These are phyloP conservation scores for Drosophila subsilvestris DNA, from an alignment of 2,888 invertebrate genomes.

Conservation along the genomic window DNA sequence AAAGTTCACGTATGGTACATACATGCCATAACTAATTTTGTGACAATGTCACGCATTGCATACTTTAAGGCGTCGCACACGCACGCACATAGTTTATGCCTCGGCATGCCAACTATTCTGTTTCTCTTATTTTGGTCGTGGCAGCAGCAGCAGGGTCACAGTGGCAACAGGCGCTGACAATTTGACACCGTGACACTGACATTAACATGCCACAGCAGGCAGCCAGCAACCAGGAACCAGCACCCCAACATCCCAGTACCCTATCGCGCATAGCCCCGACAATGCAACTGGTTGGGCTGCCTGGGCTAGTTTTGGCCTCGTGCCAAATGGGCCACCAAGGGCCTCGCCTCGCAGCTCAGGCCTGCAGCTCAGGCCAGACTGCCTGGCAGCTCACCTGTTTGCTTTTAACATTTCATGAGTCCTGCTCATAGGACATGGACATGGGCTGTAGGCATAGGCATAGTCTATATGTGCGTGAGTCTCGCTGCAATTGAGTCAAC, in stretches of 20 bases:
- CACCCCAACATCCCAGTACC: constrained; percentile 15
- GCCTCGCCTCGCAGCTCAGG: background rate
- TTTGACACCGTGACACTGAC: constrained; percentile 76
- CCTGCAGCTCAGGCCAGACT: constrained; percentile 22
- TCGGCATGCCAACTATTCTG: constrained; percentile 44
- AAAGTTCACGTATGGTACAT: constrained; percentile 26
- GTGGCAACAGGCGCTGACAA: constrained; percentile 65
- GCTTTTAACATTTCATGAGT: constrained; percentile 52
- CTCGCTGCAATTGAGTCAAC: constrained; percentile 53
- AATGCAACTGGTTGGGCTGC: constrained; percentile 54
- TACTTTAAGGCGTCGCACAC: constrained; percentile 36
- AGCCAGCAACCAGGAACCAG: constrained; percentile 11
- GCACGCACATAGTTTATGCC: constrained; percentile 24
- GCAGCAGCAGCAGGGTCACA: constrained; percentile 4
- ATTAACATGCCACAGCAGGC: constrained; percentile 60
- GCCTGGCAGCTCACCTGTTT: constrained; percentile 41
- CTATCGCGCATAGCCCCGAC: constrained; percentile 10
- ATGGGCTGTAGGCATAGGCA: background rate
- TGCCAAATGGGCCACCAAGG: constrained; percentile 35
- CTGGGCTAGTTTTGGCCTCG: constrained; percentile 38
- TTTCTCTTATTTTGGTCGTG: constrained; percentile 18
- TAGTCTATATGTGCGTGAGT: constrained; percentile 39
- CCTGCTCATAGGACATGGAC: constrained; percentile 51
- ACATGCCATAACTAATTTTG: constrained; percentile 38
- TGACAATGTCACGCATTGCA: constrained; percentile 5